These are phyloP conservation scores for Perizoma affinitatum DNA, from an alignment of 2,888 invertebrate species.

Conservation along the genomic window DNA sequence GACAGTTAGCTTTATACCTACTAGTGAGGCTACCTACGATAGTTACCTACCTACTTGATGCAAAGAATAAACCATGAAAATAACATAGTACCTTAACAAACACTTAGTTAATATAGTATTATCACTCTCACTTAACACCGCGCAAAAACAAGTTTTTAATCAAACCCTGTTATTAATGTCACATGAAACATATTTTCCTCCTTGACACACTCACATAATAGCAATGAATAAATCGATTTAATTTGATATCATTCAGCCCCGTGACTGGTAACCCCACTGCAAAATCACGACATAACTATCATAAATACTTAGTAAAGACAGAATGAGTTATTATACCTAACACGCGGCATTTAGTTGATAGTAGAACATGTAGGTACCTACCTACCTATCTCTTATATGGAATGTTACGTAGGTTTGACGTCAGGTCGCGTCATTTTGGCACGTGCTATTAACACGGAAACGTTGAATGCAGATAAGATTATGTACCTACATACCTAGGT, in stretches of 20 bases:
- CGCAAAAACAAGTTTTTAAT: background rate
- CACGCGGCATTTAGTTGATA: constrained; percentile 15
- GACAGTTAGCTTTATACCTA: too few species aligned
- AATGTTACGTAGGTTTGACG: constrained; percentile 20
- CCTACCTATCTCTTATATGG: background rate
- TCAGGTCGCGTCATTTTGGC: constrained; percentile 24
- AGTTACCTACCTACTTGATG: too few species aligned
- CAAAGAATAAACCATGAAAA: too few species aligned
- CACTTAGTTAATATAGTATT: background rate
- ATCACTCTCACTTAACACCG: constrained; percentile 1
- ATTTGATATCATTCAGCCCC: constrained; percentile 4
- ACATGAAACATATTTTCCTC: constrained; percentile 1
- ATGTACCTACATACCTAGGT: too few species aligned
- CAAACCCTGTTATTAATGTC: constrained; percentile 1
- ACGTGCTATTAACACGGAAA: constrained; percentile 13
- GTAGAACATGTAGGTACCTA: background rate
- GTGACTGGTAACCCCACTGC: constrained; percentile 9
- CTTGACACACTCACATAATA: background rate
- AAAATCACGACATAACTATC: constrained; percentile 1
- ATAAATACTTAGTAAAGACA: too few species aligned
- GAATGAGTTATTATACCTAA: too few species aligned
- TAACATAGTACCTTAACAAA: background rate
- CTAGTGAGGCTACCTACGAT: too few species aligned
- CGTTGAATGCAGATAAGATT: constrained; percentile 14
- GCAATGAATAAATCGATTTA: constrained; percentile 8